A percentile compares a stretch with the other conserved stretches of the same genome.
Evolutionary conservation across 1,140 invertebrate genomes (phyloP).

Genomic region (Bathynomus jamesi): DNA sequence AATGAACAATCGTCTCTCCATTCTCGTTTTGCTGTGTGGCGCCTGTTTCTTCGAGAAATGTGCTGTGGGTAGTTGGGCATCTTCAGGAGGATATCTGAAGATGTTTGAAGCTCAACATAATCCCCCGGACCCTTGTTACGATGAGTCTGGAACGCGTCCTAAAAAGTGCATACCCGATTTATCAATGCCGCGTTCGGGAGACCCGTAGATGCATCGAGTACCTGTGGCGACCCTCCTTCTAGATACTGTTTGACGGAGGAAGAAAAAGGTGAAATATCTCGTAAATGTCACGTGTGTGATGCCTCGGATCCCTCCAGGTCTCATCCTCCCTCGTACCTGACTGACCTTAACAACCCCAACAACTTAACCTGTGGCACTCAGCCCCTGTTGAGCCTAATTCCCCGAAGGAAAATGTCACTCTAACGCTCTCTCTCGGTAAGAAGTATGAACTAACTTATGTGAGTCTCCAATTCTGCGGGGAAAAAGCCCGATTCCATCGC

Average conservation of each 20-base stretch:
- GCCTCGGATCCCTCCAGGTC: constrained; percentile 61
- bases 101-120: constrained; percentile 39
- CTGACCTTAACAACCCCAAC: constrained; percentile 91
- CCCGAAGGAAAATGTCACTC: constrained; percentile 72
- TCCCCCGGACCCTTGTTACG: constrained; percentile 50
- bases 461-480: constrained; percentile 88
- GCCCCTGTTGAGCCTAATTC: constrained; percentile 59
- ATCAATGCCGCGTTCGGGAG: constrained; percentile 94
- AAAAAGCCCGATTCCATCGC: constrained; percentile 91
- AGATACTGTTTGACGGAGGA: constrained; percentile 41
- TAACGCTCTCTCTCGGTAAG: constrained; percentile 83
- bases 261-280: constrained; percentile 38
- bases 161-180: constrained; percentile 89
- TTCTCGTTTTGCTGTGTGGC: not conserved
- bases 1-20: not conserved
- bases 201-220: constrained; percentile 75
- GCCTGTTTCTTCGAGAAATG: not conserved
- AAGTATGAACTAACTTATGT: constrained; percentile 98
- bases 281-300: constrained; percentile 83
- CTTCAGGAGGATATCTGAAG: constrained; percentile 38
- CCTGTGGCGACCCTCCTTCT: constrained; percentile 62
- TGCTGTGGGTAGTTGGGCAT: constrained; percentile 2
- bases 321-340: constrained; percentile 74
- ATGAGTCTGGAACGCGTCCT: constrained; percentile 48
- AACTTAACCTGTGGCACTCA: constrained; percentile 97